These are phyloP conservation scores for Agrypnia vestita DNA, from an alignment of 1,140 invertebrate species.

Conservation along the genomic window DNA sequence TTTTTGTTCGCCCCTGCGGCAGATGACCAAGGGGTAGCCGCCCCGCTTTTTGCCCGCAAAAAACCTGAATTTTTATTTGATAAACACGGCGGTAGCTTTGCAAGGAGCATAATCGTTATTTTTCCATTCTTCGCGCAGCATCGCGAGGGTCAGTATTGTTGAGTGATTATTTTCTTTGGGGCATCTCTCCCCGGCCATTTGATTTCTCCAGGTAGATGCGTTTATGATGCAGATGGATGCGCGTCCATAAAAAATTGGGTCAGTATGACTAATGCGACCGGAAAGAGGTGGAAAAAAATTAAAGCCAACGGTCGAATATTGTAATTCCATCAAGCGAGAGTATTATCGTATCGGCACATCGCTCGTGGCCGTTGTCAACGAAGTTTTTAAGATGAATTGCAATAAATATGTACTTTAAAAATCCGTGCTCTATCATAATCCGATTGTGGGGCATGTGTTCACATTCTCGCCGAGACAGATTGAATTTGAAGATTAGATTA, in stretches of 20 bases:
- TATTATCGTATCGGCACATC: constrained; percentile 39
- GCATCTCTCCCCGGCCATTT: constrained; percentile 19
- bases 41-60: constrained; percentile 38
- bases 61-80: constrained; percentile 40
- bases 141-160: constrained; percentile 52
- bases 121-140: constrained; percentile 49
- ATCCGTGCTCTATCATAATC: neutral
- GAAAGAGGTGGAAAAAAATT: constrained; percentile 51
- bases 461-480: neutral
- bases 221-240: constrained; percentile 38
- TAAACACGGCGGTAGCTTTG: constrained; percentile 52
- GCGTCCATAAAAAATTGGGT: constrained; percentile 55
- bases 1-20: constrained; percentile 10
- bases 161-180: constrained; percentile 45
- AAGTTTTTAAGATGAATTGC: constrained; percentile 28
- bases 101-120: constrained; percentile 49
- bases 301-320: constrained; percentile 50
- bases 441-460: neutral
- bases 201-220: constrained; percentile 49
- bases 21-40: constrained; percentile 31
- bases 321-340: constrained; percentile 22
- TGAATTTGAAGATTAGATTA: constrained; percentile 7
- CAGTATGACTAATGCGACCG: constrained; percentile 59
- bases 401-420: constrained; percentile 27
- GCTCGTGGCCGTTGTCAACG: constrained; percentile 41